These are phyloP conservation scores for Caenorhabditis sp. DNA, from an alignment of 2,888 invertebrate genomes.

Conservation along the genomic window DNA sequence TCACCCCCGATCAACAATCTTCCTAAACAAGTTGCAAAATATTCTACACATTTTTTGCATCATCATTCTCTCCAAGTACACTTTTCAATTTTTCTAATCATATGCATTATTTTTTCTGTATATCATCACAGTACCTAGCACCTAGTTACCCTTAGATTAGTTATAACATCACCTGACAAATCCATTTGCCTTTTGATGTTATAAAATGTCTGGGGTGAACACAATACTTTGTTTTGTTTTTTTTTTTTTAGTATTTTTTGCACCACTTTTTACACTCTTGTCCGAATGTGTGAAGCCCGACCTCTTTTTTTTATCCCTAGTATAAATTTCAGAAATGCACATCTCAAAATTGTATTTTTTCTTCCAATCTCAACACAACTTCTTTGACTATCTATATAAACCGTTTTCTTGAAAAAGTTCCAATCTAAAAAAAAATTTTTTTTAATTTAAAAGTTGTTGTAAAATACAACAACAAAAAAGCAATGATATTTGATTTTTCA, in stretches of 20 bases:
- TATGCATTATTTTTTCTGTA: neutral
- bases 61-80: neutral
- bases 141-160: neutral
- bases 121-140: too few species aligned
- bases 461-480: too few species aligned
- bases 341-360: too few species aligned
- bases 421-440: too few species aligned
- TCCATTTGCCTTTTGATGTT: neutral
- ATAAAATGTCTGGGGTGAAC: neutral
- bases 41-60: neutral
- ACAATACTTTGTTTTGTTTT: neutral
- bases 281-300: slow-evolving; percentile 11
- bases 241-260: neutral
- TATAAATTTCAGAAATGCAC: too few species aligned
- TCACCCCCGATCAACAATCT: slow-evolving; percentile 13
- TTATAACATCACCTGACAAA: neutral
- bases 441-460: too few species aligned
- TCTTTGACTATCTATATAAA: too few species aligned
- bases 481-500: neutral
- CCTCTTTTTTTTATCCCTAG: neutral
- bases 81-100: neutral
- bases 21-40: neutral
- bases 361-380: too few species aligned
- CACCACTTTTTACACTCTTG: neutral
- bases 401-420: too few species aligned